These are phyloP conservation scores for Carapus acus DNA, from an alignment of 2,797 vertebrate species.

Conservation along the genomic window DNA sequence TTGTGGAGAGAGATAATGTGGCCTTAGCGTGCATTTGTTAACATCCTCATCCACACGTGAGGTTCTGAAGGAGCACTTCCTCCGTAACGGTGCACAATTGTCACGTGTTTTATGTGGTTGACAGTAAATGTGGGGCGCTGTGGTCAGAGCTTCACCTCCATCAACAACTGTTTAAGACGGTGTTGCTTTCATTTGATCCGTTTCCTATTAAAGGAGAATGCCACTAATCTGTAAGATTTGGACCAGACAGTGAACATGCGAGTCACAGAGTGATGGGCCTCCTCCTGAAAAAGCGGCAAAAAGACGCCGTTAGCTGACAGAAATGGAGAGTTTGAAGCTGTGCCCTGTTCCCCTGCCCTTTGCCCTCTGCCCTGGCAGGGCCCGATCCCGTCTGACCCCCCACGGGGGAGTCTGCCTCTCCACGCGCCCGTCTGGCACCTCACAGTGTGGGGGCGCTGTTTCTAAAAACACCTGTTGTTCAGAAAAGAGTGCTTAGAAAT, in stretches of 20 bases:
- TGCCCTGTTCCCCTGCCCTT: no score
- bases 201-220: not conserved
- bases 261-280: no score
- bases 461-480: no score
- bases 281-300: not conserved
- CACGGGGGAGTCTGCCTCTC: no score
- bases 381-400: no score
- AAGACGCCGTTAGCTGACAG: no score
- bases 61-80: conserved; percentile 29
- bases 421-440: no score
- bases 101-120: conserved; percentile 35
- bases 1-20: conserved; percentile 33
- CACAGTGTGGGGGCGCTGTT: no score
- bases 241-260: not conserved
- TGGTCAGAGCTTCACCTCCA: conserved; percentile 9
- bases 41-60: conserved; percentile 2
- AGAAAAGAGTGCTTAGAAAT: no score
- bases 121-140: not conserved
- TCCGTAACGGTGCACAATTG: conserved; percentile 13
- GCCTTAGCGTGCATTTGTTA: conserved; percentile 46
- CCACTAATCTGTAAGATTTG: not conserved
- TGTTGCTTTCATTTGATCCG: not conserved
- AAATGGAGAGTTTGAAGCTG: no score
- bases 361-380: no score
- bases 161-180: not conserved